Conservation (phyloP, 37 sponge, comb jelly and placozoan species). For the Bolinopsis microptera region DNA sequence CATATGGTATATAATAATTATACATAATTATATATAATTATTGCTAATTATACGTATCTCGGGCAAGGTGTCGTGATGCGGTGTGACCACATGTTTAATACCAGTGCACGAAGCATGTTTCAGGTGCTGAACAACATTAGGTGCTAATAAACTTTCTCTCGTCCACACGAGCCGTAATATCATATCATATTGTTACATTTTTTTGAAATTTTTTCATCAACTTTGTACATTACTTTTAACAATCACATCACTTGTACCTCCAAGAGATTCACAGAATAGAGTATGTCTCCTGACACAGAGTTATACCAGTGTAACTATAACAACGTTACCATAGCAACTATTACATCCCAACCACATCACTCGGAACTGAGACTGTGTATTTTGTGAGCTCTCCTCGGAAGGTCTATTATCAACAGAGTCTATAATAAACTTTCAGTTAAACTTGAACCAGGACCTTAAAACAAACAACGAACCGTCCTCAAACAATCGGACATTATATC, state of each 20-base stretch:
- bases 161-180: not conserved
- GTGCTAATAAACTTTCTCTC: not conserved
- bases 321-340: no score
- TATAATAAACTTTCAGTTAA: not conserved
- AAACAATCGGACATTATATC: not conserved
- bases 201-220: slow-evolving; percentile 24
- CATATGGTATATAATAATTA: not conserved
- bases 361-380: not conserved
- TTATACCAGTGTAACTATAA: not conserved
- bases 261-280: not conserved
- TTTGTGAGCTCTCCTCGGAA: not conserved
- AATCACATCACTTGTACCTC: not conserved
- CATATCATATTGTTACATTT: not conserved
- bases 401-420: not conserved
- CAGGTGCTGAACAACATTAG: no score
- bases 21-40: no score
- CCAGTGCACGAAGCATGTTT: no score
- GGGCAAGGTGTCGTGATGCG: no score
- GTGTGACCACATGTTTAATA: no score
- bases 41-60: no score
- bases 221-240: slow-evolving; percentile 36
- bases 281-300: no score
- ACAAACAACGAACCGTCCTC: not conserved
- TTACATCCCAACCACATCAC: no score
- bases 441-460: not conserved